phyloP scores from a whole-genome alignment of 2,113 vertebrate genomes.

The Equus przewalskii region DNA sequence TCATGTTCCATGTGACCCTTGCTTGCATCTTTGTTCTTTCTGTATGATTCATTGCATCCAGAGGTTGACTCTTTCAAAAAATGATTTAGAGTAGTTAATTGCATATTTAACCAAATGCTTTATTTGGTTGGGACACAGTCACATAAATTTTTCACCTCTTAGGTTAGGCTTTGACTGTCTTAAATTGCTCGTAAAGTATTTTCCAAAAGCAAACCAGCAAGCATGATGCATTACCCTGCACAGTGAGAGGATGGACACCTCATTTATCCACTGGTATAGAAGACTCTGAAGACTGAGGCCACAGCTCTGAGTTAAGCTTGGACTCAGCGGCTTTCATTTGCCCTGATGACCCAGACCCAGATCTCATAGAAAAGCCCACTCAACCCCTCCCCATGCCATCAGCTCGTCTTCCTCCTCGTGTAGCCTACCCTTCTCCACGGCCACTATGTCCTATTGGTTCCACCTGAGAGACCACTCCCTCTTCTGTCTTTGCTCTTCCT shows the following conservation, averaged over 20 bases:
- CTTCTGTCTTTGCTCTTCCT: fast-evolving
- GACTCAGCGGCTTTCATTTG: background rate
- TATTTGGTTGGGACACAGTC: background rate
- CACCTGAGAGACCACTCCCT: background rate
- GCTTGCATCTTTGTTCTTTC: background rate
- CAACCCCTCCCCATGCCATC: background rate
- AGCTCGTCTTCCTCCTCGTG: background rate
- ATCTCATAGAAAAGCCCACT: background rate
- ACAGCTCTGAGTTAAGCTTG: background rate
- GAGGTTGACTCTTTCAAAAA: background rate
- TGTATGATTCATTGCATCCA: background rate
- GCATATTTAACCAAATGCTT: background rate
- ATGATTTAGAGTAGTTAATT: background rate
- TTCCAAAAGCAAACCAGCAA: background rate
- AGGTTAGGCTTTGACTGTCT: background rate
- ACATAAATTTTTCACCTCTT: background rate
- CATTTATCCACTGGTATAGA: background rate
- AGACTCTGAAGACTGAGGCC: background rate
- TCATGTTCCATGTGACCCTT: fast-evolving
- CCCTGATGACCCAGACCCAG: no score
- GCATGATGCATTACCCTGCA: background rate
- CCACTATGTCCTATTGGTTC: no score
- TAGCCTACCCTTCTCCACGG: background rate
- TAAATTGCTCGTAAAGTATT: background rate
- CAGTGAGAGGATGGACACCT: background rate